A percentile compares a stretch with the other conserved stretches of the same genome.
phyloP scores from a whole-genome alignment of 2,797 vertebrate genomes.

The Buphagus erythrorhynchus region DNA sequence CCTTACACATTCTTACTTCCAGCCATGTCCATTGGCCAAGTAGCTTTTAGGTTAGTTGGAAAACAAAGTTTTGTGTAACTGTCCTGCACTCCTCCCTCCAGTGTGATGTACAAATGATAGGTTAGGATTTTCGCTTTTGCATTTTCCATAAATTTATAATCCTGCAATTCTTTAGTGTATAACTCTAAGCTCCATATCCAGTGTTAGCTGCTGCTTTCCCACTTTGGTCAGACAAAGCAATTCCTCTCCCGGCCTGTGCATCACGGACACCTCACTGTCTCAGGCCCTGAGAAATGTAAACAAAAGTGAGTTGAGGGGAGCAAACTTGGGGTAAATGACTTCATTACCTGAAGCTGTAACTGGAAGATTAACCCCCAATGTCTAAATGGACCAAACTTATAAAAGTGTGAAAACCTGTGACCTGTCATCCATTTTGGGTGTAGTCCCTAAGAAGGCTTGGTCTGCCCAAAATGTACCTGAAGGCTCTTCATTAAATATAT shows the following conservation, averaged over 20 bases:
- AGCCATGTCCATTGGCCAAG: not conserved
- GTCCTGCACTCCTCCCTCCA: rapidly evolving
- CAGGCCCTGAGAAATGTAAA: rapidly evolving
- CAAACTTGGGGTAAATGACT: not conserved
- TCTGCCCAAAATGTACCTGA: not conserved
- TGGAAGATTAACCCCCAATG: not conserved
- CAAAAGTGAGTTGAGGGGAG: not conserved
- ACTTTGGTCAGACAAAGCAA: rapidly evolving
- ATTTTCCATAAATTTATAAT: not conserved
- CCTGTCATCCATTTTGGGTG: rapidly evolving
- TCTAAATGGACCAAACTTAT: not conserved
- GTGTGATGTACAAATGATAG: not conserved
- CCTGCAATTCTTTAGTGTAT: rapidly evolving
- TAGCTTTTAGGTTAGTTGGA: not conserved
- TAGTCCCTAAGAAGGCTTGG: not conserved
- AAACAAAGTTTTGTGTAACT: not conserved
- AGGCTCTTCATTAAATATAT: not conserved
- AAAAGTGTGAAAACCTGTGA: not conserved
- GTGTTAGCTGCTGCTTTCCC: rapidly evolving
- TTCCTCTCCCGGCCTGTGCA: not conserved
- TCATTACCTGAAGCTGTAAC: not conserved
- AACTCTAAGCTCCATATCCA: not conserved
- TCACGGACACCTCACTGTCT: not conserved
- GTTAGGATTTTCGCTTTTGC: not conserved
- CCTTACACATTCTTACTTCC: too few relatives aligned